A percentile compares a stretch with the other conserved stretches of the same genome.
Conservation (phyloP, 2,888 invertebrate species). For the Leptothorax acervorum region DNA sequence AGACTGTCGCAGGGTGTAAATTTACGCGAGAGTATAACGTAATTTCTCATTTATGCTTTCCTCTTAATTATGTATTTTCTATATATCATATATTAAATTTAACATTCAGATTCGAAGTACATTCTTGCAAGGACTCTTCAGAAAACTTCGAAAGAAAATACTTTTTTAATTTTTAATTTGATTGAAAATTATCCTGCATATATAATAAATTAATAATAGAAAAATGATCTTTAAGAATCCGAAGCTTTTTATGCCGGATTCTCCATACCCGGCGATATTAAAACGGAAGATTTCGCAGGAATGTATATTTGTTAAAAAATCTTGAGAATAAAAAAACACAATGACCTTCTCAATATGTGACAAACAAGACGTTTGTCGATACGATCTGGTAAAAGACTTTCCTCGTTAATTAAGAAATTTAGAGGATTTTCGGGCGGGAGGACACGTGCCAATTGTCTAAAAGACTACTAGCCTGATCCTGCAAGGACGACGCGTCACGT, state of each 20-base stretch:
- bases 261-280: background rate
- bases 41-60: background rate
- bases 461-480: constrained; percentile 83
- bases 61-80: background rate
- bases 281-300: background rate
- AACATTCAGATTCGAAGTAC: background rate
- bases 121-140: background rate
- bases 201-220: background rate
- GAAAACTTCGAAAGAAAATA: background rate
- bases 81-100: background rate
- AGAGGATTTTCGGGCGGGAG: constrained; percentile 56
- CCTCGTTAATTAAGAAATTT: background rate
- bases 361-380: background rate
- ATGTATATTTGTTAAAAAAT: background rate
- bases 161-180: background rate
- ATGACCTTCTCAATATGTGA: background rate
- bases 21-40: constrained; percentile 1
- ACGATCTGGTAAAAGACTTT: background rate
- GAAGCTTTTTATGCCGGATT: background rate
- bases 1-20: background rate
- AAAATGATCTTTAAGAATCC: background rate
- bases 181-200: background rate
- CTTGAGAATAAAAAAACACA: background rate
- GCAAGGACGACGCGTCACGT: constrained; percentile 84
- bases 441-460: constrained; percentile 69